Conservation (phyloP, 2,888 invertebrate species). For the Trimorus sp. region DNA sequence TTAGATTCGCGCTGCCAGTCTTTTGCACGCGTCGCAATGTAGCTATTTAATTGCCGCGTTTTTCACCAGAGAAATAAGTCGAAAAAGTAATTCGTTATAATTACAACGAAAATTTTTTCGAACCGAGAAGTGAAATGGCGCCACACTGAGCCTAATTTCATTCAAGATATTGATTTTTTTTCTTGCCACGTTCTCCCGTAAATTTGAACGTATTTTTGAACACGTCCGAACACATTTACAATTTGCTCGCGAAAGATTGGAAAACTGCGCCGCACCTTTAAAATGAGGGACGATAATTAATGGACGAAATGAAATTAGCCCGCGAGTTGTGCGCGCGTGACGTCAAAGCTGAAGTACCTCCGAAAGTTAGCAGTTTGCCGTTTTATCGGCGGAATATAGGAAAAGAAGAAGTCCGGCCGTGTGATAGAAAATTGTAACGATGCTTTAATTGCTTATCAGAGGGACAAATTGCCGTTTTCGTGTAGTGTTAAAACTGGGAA, state of each 20-base stretch:
- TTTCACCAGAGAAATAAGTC: slow-evolving; percentile 4
- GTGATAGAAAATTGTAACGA: slow-evolving; percentile 27
- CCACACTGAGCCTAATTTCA: slow-evolving; percentile 34
- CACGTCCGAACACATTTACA: slow-evolving; percentile 23
- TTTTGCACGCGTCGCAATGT: background rate
- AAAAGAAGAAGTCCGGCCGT: slow-evolving; percentile 6
- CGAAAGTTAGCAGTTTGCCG: slow-evolving; percentile 19
- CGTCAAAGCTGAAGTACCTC: slow-evolving; percentile 3
- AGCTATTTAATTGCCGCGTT: slow-evolving; percentile 29
- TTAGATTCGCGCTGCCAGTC: slow-evolving; percentile 3
- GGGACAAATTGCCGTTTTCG: slow-evolving; percentile 34
- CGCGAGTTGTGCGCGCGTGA: background rate
- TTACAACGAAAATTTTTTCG: background rate
- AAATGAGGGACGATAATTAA: slow-evolving; percentile 6
- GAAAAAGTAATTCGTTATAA: slow-evolving; percentile 18
- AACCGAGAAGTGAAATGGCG: slow-evolving; percentile 14
- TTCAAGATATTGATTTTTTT: slow-evolving; percentile 29
- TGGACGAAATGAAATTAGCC: slow-evolving; percentile 11
- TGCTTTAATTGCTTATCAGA: slow-evolving; percentile 34
- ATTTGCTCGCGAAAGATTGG: background rate
- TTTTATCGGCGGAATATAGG: slow-evolving; percentile 9
- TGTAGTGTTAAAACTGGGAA: slow-evolving; percentile 29
- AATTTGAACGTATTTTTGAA: slow-evolving; percentile 32
- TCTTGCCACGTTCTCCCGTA: slow-evolving; percentile 15
- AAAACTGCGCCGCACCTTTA: slow-evolving; percentile 6